Evolutionary conservation across 2,888 invertebrate genomes (phyloP).

Genomic region (Drosophila tanythrix): DNA sequence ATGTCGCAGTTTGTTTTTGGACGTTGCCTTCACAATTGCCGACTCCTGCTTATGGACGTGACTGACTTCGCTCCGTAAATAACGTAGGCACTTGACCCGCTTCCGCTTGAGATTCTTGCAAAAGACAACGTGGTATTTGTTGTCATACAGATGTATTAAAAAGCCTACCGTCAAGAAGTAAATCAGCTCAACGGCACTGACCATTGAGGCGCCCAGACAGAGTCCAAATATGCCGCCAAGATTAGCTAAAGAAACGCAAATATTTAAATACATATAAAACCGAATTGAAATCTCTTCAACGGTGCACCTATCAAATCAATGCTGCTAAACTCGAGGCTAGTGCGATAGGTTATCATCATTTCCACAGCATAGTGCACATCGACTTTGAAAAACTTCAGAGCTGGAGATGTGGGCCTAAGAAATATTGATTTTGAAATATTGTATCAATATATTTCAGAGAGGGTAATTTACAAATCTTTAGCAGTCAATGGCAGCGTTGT

Average conservation of each 20-base stretch:
- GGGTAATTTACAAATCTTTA: conserved; percentile 40
- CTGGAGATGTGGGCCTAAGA: conserved; percentile 42
- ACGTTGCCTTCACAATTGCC: neutral
- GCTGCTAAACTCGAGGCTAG: conserved; percentile 84
- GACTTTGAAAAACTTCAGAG: conserved; percentile 69
- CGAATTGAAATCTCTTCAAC: neutral
- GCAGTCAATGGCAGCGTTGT: conserved; percentile 65
- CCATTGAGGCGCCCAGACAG: conserved; percentile 85
- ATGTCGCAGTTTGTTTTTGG: conserved; percentile 46
- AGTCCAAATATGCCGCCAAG: conserved; percentile 86
- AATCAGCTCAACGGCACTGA: conserved; percentile 85
- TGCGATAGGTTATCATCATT: conserved; percentile 84
- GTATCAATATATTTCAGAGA: neutral
- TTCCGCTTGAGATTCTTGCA: conserved; percentile 26
- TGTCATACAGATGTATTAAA: conserved; percentile 74
- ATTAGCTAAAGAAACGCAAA: conserved; percentile 77
- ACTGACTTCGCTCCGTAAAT: conserved; percentile 46
- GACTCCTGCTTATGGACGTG: conserved; percentile 19
- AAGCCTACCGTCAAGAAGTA: conserved; percentile 84
- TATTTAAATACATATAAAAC: neutral
- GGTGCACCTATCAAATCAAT: conserved; percentile 85
- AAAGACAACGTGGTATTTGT: conserved; percentile 61
- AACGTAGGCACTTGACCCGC: conserved; percentile 41
- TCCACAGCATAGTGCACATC: conserved; percentile 85
- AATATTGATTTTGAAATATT: neutral